These are phyloP conservation scores for Condylostylus longicornis DNA, from an alignment of 1,140 invertebrate genomes.

Conservation along the genomic window DNA sequence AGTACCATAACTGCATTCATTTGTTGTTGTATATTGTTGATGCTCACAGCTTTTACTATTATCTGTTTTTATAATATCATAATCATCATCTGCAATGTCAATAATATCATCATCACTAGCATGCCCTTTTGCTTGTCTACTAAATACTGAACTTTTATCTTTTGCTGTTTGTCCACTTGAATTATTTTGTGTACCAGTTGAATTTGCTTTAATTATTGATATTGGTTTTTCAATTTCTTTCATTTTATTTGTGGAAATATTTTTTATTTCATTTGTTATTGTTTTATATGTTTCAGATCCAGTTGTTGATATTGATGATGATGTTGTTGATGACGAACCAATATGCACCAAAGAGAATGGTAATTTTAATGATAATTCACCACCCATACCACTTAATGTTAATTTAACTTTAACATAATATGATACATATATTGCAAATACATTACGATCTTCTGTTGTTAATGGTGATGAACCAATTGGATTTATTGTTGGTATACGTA, in stretches of 20 bases:
- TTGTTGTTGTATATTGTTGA: background rate
- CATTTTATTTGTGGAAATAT: slow-evolving; percentile 3
- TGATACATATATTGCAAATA: slow-evolving; percentile 78
- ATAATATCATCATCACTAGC: no score
- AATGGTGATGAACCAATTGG: background rate
- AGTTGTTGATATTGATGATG: slow-evolving; percentile 13
- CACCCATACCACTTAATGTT: slow-evolving; percentile 59
- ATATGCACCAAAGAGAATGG: slow-evolving; percentile 50
- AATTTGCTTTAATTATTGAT: slow-evolving; percentile 9
- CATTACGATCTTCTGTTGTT: slow-evolving; percentile 54
- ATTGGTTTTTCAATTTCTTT: background rate
- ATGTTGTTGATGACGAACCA: slow-evolving; percentile 18
- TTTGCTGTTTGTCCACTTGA: no score
- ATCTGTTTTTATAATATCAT: no score
- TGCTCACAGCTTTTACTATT: no score
- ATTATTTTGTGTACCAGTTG: slow-evolving; percentile 1
- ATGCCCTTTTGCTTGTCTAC: no score
- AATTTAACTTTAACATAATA: slow-evolving; percentile 80
- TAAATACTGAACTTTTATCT: no score
- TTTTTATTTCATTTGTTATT: slow-evolving; percentile 13
- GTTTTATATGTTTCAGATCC: slow-evolving; percentile 20
- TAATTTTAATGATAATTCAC: slow-evolving; percentile 60
- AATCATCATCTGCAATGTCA: no score
- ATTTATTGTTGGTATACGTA: slow-evolving; percentile 19
- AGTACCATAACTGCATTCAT: background rate